phyloP scores from a whole-genome alignment of 1,140 invertebrate genomes.

The Cotesia chilonis region DNA sequence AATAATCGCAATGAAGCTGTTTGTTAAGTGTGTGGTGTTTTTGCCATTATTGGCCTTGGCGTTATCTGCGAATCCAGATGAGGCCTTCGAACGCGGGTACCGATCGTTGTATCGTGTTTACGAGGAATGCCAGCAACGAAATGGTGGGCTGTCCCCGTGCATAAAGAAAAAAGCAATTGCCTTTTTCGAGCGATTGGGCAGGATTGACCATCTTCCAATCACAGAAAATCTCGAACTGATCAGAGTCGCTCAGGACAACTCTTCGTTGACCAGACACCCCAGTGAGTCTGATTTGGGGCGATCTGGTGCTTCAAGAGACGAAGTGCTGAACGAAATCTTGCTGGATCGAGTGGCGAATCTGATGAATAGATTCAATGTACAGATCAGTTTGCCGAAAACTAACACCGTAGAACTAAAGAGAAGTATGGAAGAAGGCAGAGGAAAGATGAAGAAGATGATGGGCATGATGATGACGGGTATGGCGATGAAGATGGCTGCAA shows the following conservation, averaged over 20 bases:
- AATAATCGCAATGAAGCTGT: constrained; percentile 42
- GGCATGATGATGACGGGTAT: constrained; percentile 83
- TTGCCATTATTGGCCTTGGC: constrained; percentile 39
- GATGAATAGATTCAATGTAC: constrained; percentile 78
- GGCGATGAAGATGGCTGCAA: constrained; percentile 77
- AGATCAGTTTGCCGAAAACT: constrained; percentile 77
- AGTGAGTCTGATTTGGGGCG: constrained; percentile 25
- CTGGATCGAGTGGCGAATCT: constrained; percentile 75
- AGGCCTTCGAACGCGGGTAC: constrained; percentile 58
- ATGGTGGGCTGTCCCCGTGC: constrained; percentile 72
- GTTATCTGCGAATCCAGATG: constrained; percentile 43
- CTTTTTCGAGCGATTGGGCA: constrained; percentile 76
- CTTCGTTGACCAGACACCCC: neutral
- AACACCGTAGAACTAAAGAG: constrained; percentile 73
- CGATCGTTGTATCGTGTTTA: constrained; percentile 58
- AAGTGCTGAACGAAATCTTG: constrained; percentile 73
- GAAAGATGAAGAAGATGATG: constrained; percentile 86
- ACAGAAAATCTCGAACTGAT: constrained; percentile 73
- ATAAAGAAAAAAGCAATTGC: constrained; percentile 82
- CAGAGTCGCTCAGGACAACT: constrained; percentile 45
- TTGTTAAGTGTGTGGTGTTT: constrained; percentile 51
- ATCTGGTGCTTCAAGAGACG: constrained; percentile 69
- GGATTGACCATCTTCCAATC: constrained; percentile 74
- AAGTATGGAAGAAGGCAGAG: constrained; percentile 78
- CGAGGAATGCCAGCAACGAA: constrained; percentile 61